phyloP scores from a whole-genome alignment of 2,113 vertebrate species.

The Furnarius figulus region DNA sequence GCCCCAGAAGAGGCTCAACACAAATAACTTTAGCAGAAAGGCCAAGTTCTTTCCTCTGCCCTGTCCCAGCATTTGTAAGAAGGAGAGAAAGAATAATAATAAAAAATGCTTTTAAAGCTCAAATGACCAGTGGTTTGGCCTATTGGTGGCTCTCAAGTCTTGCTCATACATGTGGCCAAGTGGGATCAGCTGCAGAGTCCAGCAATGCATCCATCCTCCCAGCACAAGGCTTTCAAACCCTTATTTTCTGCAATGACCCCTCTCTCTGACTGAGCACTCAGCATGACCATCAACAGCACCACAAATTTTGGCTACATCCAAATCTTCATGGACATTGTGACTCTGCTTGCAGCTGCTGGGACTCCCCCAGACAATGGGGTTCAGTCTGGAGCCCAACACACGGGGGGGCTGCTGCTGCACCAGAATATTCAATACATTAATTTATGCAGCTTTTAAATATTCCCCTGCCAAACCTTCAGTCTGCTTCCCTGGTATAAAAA shows the following conservation, averaged over 20 bases:
- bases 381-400: background rate
- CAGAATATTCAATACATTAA: background rate
- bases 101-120: background rate
- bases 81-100: background rate
- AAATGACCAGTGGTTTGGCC: background rate
- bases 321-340: background rate
- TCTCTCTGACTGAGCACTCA: background rate
- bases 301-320: background rate
- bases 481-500: background rate
- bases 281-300: background rate
- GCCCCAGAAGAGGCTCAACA: background rate
- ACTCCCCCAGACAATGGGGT: rapidly evolving
- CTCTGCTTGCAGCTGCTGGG: background rate
- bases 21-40: slow-evolving; percentile 26
- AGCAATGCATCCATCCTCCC: background rate
- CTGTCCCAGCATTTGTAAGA: background rate
- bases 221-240: background rate
- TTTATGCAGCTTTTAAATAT: background rate
- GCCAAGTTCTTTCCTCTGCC: background rate
- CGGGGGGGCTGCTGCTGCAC: background rate
- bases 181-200: background rate
- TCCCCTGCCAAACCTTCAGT: background rate
- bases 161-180: background rate
- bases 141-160: background rate
- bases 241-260: background rate